These are phyloP conservation scores for Peucedramus taeniatus DNA, from an alignment of 2,113 vertebrate species.

Conservation along the genomic window DNA sequence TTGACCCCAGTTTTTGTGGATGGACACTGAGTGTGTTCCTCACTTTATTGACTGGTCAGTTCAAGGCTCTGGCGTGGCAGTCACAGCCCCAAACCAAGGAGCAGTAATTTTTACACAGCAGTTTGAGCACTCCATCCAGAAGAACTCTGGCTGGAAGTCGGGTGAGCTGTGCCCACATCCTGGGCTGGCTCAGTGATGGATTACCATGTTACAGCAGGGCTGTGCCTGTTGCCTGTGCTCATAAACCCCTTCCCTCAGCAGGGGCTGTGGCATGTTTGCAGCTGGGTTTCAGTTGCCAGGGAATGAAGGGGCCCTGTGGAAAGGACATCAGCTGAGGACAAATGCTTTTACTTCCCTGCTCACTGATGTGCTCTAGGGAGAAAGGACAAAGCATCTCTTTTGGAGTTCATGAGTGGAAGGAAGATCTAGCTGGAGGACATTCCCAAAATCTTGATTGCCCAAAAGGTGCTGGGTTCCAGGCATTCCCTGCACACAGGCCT, in stretches of 20 bases:
- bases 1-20: neutral
- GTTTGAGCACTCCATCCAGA: neutral
- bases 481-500: neutral
- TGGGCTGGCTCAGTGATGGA: neutral
- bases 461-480: neutral
- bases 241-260: neutral
- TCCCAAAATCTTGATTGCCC: neutral
- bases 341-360: neutral
- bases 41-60: neutral
- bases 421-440: neutral
- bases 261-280: neutral
- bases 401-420: neutral
- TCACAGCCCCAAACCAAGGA: neutral
- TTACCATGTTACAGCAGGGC: neutral
- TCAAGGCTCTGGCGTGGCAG: neutral
- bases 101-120: neutral
- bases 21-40: neutral
- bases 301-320: neutral
- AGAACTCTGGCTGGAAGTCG: neutral
- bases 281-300: neutral
- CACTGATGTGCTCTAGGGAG: neutral
- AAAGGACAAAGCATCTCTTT: fast-evolving
- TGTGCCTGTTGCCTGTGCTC: neutral
- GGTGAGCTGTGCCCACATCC: neutral
- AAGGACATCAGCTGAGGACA: neutral